Conservation (phyloP, 2,888 invertebrate species). For the Teinopalpus imperialis region DNA sequence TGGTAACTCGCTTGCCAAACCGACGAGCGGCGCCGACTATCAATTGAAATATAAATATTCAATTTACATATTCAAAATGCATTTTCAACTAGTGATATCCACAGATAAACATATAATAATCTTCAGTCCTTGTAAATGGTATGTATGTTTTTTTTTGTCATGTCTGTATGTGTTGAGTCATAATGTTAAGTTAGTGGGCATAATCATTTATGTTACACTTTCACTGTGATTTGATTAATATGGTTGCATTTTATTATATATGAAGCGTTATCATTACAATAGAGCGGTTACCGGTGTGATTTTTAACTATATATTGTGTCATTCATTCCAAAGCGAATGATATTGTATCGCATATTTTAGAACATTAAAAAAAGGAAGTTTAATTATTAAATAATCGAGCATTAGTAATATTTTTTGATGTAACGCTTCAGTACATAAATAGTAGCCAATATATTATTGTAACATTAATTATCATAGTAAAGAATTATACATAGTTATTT, state of each 20-base stretch:
- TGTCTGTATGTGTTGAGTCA: slow-evolving; percentile 63
- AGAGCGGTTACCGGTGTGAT: slow-evolving; percentile 16
- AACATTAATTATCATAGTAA: slow-evolving; percentile 64
- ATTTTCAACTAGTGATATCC: slow-evolving; percentile 39
- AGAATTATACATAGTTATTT: slow-evolving; percentile 66
- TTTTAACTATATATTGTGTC: not conserved
- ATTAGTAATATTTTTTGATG: slow-evolving; percentile 45
- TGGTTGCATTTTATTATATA: slow-evolving; percentile 68
- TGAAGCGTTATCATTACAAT: slow-evolving; percentile 44
- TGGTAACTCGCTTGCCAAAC: slow-evolving; percentile 10
- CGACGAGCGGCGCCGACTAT: slow-evolving; percentile 14
- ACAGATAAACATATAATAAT: slow-evolving; percentile 48
- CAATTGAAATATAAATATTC: slow-evolving; percentile 5
- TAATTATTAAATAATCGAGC: slow-evolving; percentile 39
- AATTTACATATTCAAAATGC: slow-evolving; percentile 14
- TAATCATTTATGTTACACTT: slow-evolving; percentile 69
- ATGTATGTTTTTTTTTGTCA: slow-evolving; percentile 61
- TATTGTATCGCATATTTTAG: slow-evolving; percentile 27
- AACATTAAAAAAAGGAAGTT: slow-evolving; percentile 32
- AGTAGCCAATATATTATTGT: slow-evolving; percentile 63
- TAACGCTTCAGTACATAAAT: slow-evolving; percentile 73
- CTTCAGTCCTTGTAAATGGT: slow-evolving; percentile 55
- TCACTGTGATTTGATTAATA: slow-evolving; percentile 76
- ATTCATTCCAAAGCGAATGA: slow-evolving; percentile 3
- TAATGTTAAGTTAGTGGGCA: slow-evolving; percentile 76